Base-by-base conservation (phyloP, 1,140 invertebrate species). In the Neodiprion fabricii region DNA sequence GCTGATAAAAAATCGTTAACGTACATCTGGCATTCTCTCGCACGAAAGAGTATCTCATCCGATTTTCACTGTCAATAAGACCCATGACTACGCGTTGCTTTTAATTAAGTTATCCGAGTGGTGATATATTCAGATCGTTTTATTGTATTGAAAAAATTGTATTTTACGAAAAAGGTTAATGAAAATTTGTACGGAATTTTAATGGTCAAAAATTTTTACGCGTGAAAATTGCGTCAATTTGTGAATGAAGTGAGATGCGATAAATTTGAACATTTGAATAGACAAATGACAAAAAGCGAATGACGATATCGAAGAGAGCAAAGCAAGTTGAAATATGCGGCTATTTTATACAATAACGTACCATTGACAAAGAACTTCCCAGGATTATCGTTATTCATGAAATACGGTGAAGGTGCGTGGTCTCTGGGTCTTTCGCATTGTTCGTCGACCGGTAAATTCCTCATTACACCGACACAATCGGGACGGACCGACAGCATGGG, bases 401-500 rank as follows among this genome's bases (percentile, higher is more conserved):
- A 94, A 79, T 92, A 93, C 0, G 93, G 93, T n/a, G 87, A 90
- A 10, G 89, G 89, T n/a, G 90, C 87, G 71, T 91, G 90, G 76
- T 91, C 88, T 69, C 88, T 82, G 72, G 92, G 90, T 74, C 86
- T 82, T 48, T 90, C 68, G 72, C 88, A 90, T 69, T 88, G 87
- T 80, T 93, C 91, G 71, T 90, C 90, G 79, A 90, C 83, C 4
- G 90, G 86, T 65, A 91, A 81, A 79, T 90, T 90, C 71, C 90
- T 88, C 76, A 91, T 86, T 66, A 93, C 88, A 8, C 90, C 92
- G 7, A 90, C 90, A 76, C 90, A 91, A 85, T 93, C 91, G 14
- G 92, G 92, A 53, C 91, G 87, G 0, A 94, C 92, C 17, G 89
- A 85, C 1, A 92, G 82, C 70, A 94, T 78, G 0, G 93, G 93